Base-by-base conservation (phyloP, 2,888 invertebrate genomes). In the Sussaba pulchella region DNA sequence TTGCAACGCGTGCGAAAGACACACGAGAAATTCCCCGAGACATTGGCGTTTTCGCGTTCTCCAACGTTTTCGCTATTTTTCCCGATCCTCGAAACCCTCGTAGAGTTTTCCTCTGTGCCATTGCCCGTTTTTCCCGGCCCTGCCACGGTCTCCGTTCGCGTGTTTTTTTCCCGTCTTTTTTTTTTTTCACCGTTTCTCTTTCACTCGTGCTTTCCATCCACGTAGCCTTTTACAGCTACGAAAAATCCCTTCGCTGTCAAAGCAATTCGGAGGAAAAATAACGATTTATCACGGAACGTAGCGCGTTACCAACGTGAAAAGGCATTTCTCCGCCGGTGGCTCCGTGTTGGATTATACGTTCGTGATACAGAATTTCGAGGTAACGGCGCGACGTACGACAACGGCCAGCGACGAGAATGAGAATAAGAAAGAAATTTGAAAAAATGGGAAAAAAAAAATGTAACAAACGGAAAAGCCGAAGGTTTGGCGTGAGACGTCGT, bases 1-100 rank as follows among this genome's bases (percentile, higher is more conserved):
- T 81, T 61, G 78, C 78, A 78, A 59, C 70, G 81, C 74, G 50
- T 78, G 78, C 74, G 78, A 43, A 59, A 78, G 81, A 78, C 81
- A 81, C 72, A 39, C 50, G 73, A 45, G 79, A 79, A 73, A 31
- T 5, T 31, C 77, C 69, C 66, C 63, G 69, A 74, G 74, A 77
- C 81, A 47, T 73, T 54, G 71, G 4, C 70, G 21, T 10, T 61
- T 17, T 31, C 43, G 43, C 19, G 74, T 19, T 36, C 26, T 57
- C 54, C 47, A 74, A 43, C 52, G 6, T n/a, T 66, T 43, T 54
- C 66, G 19, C 72, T 66, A n/a, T 39, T 50, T 66, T 67, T 59
- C 47, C 52, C n/a, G 54, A 19, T 41, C 9, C 31, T 57, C 57
- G 14, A 6, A 31, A 31, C 31, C 31, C 31, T 31, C 31, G n/a